Conservation (phyloP, 1,140 invertebrate species). For the Hirudo medicinalis region DNA sequence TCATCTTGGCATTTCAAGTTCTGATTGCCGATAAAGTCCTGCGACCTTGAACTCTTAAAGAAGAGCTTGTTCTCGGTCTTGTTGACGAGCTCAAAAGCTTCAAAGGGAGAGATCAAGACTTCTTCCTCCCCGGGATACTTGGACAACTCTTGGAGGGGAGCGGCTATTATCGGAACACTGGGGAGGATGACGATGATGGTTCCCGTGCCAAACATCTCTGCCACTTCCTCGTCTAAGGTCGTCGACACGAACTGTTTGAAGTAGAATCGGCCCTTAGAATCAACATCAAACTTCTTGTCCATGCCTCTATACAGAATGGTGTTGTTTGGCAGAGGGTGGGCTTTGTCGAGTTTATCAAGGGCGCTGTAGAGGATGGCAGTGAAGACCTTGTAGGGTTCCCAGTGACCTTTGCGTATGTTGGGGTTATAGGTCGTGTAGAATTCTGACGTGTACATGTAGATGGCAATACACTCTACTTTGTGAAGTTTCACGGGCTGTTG, state of each 20-base stretch:
- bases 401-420: not conserved
- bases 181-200: not conserved
- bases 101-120: slow-evolving; percentile 10
- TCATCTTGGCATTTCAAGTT: too few species aligned
- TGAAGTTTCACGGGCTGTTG: not conserved
- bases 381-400: slow-evolving; percentile 6
- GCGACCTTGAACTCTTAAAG: slow-evolving; percentile 1
- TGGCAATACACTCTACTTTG: not conserved
- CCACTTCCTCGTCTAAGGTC: not conserved
- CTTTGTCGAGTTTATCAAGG: not conserved
- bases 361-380: slow-evolving; percentile 2
- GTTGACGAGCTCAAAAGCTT: slow-evolving; percentile 8
- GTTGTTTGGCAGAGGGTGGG: not conserved
- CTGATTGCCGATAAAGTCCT: not conserved
- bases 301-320: slow-evolving; percentile 7
- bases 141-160: not conserved
- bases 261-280: not conserved
- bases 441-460: slow-evolving; percentile 11
- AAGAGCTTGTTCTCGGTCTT: not conserved
- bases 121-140: not conserved
- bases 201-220: not conserved
- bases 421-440: slow-evolving; percentile 5
- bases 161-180: not conserved
- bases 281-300: not conserved
- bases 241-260: slow-evolving; percentile 8